A percentile compares a stretch with the other conserved stretches of the same genome.
phyloP scores from a whole-genome alignment of 2,797 vertebrate genomes.

The Alosa sapidissima region DNA sequence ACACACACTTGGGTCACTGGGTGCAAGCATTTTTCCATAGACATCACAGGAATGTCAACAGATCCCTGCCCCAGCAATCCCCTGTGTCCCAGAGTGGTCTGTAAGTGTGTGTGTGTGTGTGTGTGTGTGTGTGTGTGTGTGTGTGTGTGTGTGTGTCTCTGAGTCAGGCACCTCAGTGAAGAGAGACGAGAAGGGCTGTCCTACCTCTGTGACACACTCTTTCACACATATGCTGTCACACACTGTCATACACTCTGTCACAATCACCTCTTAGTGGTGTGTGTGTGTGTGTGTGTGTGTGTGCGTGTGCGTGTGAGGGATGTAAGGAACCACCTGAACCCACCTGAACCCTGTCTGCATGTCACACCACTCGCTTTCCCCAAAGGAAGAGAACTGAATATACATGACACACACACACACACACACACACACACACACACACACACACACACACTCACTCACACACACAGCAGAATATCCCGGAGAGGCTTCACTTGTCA shows the following conservation, averaged over 20 bases:
- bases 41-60: constrained; percentile 15
- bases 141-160: not conserved
- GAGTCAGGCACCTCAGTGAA: not conserved
- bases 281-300: not conserved
- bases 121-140: constrained; percentile 2
- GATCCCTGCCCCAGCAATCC: constrained; percentile 2
- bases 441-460: not conserved
- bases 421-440: constrained; percentile 24
- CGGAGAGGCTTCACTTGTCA: not conserved
- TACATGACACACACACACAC: constrained; percentile 5
- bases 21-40: constrained; percentile 10
- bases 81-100: not conserved
- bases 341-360: constrained; percentile 16
- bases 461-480: not conserved
- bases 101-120: not conserved
- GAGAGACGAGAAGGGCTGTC: constrained; percentile 7
- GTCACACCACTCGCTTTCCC: constrained; percentile 2
- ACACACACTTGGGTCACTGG: constrained; percentile 17
- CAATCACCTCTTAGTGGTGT: not conserved
- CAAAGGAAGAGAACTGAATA: constrained; percentile 39
- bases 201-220: constrained; percentile 4
- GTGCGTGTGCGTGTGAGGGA: constrained; percentile 38
- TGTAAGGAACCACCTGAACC: not conserved
- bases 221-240: constrained; percentile 19
- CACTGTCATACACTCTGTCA: not conserved